Conservation (phyloP, 1,140 invertebrate genomes). For the Stegodyphus mimosarum region DNA sequence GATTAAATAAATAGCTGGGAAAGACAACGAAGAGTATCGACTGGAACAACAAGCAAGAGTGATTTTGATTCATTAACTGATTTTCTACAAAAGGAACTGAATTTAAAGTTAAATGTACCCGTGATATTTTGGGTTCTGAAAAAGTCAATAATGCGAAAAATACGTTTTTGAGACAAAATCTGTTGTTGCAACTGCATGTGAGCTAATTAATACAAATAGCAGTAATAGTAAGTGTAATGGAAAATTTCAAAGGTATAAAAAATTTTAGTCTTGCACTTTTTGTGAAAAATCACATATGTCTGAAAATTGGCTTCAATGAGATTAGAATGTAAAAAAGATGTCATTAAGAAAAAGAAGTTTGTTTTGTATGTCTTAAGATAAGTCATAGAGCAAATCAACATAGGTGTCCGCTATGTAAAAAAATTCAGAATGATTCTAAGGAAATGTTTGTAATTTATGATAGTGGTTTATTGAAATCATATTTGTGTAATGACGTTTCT, state of each 20-base stretch:
- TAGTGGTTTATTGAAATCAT: no score
- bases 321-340: slow-evolving; percentile 25
- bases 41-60: not conserved
- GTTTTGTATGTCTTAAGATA: slow-evolving; percentile 24
- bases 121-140: not conserved
- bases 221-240: not conserved
- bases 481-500: no score
- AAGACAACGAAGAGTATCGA: not conserved
- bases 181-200: slow-evolving; percentile 7
- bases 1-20: not conserved
- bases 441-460: no score
- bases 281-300: slow-evolving; percentile 24
- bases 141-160: slow-evolving; percentile 20
- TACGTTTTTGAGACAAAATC: slow-evolving; percentile 3
- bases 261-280: slow-evolving; percentile 3
- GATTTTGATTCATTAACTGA: not conserved
- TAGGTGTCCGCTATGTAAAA: slow-evolving; percentile 27
- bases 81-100: not conserved
- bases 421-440: no score
- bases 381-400: slow-evolving; percentile 4
- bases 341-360: slow-evolving; percentile 33
- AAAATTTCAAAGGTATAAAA: slow-evolving; percentile 5
- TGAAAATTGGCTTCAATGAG: slow-evolving; percentile 9
- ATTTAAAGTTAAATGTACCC: not conserved
- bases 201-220: slow-evolving; percentile 14